These are phyloP conservation scores for Saxidomus purpurata DNA, from an alignment of 1,140 invertebrate species.

Conservation along the genomic window DNA sequence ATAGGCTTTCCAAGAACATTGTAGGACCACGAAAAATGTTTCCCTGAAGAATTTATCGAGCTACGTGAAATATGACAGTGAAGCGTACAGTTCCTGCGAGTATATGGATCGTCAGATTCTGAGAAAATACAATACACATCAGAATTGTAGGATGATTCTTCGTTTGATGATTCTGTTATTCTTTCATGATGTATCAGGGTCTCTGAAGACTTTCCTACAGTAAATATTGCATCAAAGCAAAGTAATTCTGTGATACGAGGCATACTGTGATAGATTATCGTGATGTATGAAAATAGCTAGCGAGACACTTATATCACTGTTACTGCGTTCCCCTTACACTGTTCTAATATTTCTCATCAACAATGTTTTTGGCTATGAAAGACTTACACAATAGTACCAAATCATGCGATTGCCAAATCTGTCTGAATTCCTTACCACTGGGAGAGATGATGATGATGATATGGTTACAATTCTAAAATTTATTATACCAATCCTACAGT, in stretches of 20 bases:
- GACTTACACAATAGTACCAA: too few relatives aligned
- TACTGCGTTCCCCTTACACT: background rate
- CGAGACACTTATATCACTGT: background rate
- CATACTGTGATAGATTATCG: background rate
- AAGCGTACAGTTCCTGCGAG: too few relatives aligned
- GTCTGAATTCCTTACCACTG: too few relatives aligned
- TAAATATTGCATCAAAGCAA: conserved; percentile 15
- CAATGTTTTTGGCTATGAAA: background rate
- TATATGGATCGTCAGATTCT: background rate
- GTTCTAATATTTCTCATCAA: background rate
- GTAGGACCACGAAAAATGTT: background rate
- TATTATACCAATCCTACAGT: too few relatives aligned
- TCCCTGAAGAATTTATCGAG: background rate
- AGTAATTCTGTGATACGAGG: background rate
- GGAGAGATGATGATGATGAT: too few relatives aligned
- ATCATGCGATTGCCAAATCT: too few relatives aligned
- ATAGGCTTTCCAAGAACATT: too few relatives aligned
- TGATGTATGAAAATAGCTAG: background rate
- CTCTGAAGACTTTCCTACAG: background rate
- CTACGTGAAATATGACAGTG: background rate
- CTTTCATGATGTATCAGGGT: conserved; percentile 10
- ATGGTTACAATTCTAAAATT: too few relatives aligned
- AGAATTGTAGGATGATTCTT: background rate
- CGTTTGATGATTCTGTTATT: conserved; percentile 8
- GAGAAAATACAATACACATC: background rate